Base-by-base conservation (phyloP, 92 coral and sea anemone genomes). In the Porites rus region DNA sequence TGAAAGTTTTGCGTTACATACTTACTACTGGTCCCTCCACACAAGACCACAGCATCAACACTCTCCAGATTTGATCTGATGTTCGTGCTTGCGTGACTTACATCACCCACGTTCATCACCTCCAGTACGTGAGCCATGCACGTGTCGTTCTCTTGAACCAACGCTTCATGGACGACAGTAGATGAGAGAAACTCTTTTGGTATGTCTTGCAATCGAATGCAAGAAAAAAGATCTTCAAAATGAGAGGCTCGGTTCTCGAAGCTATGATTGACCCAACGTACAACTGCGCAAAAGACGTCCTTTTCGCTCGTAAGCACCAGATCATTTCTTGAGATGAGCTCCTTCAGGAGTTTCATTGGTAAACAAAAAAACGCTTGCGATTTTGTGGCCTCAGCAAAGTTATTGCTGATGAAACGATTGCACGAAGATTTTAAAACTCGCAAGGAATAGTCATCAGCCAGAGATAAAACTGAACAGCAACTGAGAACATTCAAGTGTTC, bases 11-110 rank as follows among this genome's bases (percentile, higher is more conserved):
- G 69, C 8, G 63, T 61, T 46, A 77, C 69, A 77, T 77, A 77
- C 22, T 77, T 77, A 59, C 93, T 86, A 51, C 93, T 66, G 28
- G 83, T 87, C 4, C 96, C 92, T 16, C 95, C 93, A 82, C 93
- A 87, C 70, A 91, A 73, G 11, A 92, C 89, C n/a, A 87, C 50
- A 21, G 79, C 90, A 71, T 79, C 79, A 16, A 85, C 86, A 51
- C 80, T 66, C 65, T 90, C 90, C 17, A 18, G 11, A 5, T 14
- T 10, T 52, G 78, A 74, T 74, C 43, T 53, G 62, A 51, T 74
- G 12, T 38, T 54, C 1, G 13, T 5, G 11, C 17, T 43, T 52
- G 19, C 20, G 64, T 2, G 31, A 74, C 60, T 20, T 10, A 21
- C 5, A 1, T 21, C 19, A 50, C 18, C 20, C 52, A 11, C 11